Evolutionary conservation across 1,140 invertebrate species (phyloP).

Genomic region (Ganaspis sp.): DNA sequence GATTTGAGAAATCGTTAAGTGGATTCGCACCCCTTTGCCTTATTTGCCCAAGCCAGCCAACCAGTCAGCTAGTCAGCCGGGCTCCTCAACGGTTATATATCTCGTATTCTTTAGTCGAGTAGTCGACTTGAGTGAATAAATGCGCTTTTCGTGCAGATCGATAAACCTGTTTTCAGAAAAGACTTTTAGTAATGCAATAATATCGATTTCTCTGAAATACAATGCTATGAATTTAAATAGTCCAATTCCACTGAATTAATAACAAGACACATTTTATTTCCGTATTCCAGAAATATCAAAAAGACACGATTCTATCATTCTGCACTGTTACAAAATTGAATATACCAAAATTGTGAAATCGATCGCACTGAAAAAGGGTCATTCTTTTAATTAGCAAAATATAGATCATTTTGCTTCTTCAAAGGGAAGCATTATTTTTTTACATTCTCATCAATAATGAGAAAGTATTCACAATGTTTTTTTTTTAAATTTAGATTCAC

Average conservation of each 20-base stretch:
- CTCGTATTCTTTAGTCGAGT: conserved; percentile 18
- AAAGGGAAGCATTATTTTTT: no score
- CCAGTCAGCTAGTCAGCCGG: background rate
- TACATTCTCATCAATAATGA: no score
- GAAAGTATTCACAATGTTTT: no score
- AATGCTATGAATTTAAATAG: conserved; percentile 11
- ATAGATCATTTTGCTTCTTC: no score
- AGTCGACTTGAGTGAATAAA: conserved; percentile 22
- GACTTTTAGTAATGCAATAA: conserved; percentile 6
- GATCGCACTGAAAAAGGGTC: background rate
- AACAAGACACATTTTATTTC: conserved; percentile 10
- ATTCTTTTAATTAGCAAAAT: background rate
- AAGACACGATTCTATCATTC: no score
- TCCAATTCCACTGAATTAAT: background rate
- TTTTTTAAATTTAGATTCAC: no score
- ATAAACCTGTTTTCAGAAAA: background rate
- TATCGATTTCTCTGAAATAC: conserved; percentile 3
- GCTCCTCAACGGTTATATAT: background rate
- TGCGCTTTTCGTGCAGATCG: conserved; percentile 18
- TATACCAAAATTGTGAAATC: no score
- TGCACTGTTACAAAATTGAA: background rate
- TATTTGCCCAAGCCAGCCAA: conserved; percentile 19
- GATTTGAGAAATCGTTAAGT: conserved; percentile 30
- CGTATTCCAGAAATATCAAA: background rate
- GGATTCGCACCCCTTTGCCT: conserved; percentile 30